Conservation (phyloP, 2,797 vertebrate genomes). For the Adelosebastes latens region DNA sequence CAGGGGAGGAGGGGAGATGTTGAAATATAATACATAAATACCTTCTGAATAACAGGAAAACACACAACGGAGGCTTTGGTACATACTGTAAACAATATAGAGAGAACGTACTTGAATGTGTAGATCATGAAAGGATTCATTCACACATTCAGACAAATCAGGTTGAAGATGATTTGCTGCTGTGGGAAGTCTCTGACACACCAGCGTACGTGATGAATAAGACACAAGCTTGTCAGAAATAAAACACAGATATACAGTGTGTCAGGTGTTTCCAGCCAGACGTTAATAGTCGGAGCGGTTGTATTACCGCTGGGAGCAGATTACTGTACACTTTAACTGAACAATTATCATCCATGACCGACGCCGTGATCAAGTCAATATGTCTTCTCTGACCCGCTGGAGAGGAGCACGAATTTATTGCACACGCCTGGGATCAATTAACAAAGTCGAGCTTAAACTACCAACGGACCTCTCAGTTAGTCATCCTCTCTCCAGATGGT, state of each 20-base stretch:
- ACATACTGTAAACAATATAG: not conserved
- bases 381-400: slow-evolving; percentile 73
- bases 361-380: slow-evolving; percentile 75
- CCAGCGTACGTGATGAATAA: not conserved
- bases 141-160: not conserved
- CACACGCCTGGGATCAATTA: slow-evolving; percentile 71
- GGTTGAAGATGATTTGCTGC: slow-evolving; percentile 3
- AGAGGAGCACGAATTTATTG: slow-evolving; percentile 69
- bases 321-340: slow-evolving; percentile 69
- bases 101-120: not conserved
- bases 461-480: slow-evolving; percentile 15
- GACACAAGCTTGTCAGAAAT: not conserved
- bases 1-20: slow-evolving; percentile 4
- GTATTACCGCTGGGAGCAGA: slow-evolving; percentile 43
- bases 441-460: slow-evolving; percentile 6
- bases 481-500: slow-evolving; percentile 33
- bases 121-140: not conserved
- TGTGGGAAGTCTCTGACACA: not conserved
- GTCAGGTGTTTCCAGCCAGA: slow-evolving; percentile 28
- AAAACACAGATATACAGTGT: not conserved
- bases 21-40: slow-evolving; percentile 51
- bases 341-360: slow-evolving; percentile 77
- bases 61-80: not conserved
- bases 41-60: slow-evolving; percentile 24
- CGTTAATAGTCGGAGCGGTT: not conserved